These are phyloP conservation scores for Sylvia borin DNA, from an alignment of 2,797 vertebrate genomes.

Conservation along the genomic window DNA sequence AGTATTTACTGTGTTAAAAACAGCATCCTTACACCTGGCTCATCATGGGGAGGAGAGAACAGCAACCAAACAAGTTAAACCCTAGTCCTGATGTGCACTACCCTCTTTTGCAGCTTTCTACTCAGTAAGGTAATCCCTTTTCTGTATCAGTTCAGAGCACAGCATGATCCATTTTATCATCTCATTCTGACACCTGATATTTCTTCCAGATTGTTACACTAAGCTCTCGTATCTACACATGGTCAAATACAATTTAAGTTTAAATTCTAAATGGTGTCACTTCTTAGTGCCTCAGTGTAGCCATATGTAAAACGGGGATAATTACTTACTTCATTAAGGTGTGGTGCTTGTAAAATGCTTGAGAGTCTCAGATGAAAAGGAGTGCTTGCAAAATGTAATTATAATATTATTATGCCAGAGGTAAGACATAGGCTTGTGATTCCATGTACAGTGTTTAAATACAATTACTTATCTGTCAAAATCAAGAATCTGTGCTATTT, in stretches of 20 bases:
- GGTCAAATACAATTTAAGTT: background rate
- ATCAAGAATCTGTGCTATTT: slow-evolving; percentile 33
- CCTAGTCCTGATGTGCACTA: background rate
- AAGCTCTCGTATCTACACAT: background rate
- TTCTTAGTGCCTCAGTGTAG: background rate
- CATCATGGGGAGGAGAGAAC: background rate
- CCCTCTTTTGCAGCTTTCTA: background rate
- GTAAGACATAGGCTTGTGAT: slow-evolving; percentile 47
- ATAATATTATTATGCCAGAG: slow-evolving; percentile 51
- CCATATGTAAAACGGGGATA: slow-evolving; percentile 17
- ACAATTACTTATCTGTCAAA: slow-evolving; percentile 47
- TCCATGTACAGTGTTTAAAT: slow-evolving; percentile 19
- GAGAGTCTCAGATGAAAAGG: slow-evolving; percentile 41
- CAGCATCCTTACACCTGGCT: background rate
- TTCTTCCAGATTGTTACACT: background rate
- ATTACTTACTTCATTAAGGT: slow-evolving; percentile 52
- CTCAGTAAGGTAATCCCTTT: background rate
- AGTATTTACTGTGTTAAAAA: background rate
- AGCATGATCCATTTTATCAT: background rate
- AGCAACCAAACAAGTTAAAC: background rate
- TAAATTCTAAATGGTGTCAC: background rate
- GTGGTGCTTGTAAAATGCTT: slow-evolving; percentile 34
- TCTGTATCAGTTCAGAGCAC: background rate
- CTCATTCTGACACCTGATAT: background rate
- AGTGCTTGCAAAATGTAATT: slow-evolving; percentile 53